Evolutionary conservation across 2,888 invertebrate species (phyloP).

Genomic region (Idaea biselata): DNA sequence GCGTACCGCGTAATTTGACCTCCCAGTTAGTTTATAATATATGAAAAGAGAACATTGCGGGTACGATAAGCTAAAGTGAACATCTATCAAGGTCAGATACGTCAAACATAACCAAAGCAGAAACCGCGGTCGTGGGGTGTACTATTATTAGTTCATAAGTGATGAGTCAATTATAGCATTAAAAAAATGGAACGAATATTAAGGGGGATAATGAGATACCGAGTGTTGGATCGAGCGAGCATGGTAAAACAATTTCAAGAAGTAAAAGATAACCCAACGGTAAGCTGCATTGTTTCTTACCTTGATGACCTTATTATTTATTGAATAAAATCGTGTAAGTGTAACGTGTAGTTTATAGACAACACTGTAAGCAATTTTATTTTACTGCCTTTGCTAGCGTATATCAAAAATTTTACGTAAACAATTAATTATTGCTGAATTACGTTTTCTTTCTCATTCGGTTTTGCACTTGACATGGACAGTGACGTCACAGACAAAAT

Average conservation of each 20-base stretch:
- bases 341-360: background rate
- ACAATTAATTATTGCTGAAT: background rate
- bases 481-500: slow-evolving; percentile 4
- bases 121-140: slow-evolving; percentile 17
- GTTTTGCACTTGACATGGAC: slow-evolving; percentile 25
- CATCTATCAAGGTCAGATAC: slow-evolving; percentile 69
- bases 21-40: slow-evolving; percentile 18
- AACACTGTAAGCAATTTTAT: background rate
- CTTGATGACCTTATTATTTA: slow-evolving; percentile 13
- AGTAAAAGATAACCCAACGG: slow-evolving; percentile 93
- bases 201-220: slow-evolving; percentile 94
- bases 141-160: slow-evolving; percentile 15
- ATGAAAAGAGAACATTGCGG: slow-evolving; percentile 32
- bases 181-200: slow-evolving; percentile 90
- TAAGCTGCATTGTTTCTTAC: slow-evolving; percentile 67
- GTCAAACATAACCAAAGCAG: slow-evolving; percentile 51
- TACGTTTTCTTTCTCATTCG: background rate
- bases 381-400: background rate
- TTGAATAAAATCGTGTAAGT: background rate
- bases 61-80: slow-evolving; percentile 52
- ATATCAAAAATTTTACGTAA: background rate
- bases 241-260: slow-evolving; percentile 96
- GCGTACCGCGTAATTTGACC: slow-evolving; percentile 39
- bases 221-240: slow-evolving; percentile 87
- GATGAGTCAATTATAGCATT: slow-evolving; percentile 22